Evolutionary conservation across 92 coral and sea anemone species (phyloP).

Genomic region (Epizoanthus ramosus): DNA sequence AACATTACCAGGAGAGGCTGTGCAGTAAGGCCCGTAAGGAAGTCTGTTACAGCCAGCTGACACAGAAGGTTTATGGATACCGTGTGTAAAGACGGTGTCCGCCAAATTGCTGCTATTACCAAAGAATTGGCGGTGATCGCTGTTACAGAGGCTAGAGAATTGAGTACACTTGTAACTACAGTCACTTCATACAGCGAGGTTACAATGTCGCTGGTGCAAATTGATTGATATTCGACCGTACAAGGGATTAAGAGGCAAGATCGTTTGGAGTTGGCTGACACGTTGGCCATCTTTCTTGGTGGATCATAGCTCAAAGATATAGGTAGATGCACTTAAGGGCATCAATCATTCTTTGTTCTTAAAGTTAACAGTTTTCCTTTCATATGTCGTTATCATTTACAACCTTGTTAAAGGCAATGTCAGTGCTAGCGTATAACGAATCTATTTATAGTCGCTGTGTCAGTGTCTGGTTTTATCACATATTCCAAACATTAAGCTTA

Average conservation of each 20-base stretch:
- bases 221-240: conserved; percentile 1
- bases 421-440: too few relatives aligned
- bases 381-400: too few relatives aligned
- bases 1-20: background rate
- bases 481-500: too few relatives aligned
- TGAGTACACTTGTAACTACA: background rate
- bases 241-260: background rate
- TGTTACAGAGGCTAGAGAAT: background rate
- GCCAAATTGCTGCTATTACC: background rate
- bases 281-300: too few relatives aligned
- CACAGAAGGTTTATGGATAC: background rate
- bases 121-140: background rate
- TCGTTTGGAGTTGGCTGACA: background rate
- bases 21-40: background rate
- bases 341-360: too few relatives aligned
- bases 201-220: background rate
- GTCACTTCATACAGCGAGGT: background rate
- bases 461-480: too few relatives aligned
- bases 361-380: too few relatives aligned
- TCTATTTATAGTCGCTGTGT: too few relatives aligned
- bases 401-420: too few relatives aligned
- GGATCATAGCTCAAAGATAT: too few relatives aligned
- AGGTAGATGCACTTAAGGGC: too few relatives aligned
- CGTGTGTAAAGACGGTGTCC: background rate
- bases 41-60: background rate